phyloP scores from a whole-genome alignment of 2,113 vertebrate genomes.

The Peromyscus leucopus region DNA sequence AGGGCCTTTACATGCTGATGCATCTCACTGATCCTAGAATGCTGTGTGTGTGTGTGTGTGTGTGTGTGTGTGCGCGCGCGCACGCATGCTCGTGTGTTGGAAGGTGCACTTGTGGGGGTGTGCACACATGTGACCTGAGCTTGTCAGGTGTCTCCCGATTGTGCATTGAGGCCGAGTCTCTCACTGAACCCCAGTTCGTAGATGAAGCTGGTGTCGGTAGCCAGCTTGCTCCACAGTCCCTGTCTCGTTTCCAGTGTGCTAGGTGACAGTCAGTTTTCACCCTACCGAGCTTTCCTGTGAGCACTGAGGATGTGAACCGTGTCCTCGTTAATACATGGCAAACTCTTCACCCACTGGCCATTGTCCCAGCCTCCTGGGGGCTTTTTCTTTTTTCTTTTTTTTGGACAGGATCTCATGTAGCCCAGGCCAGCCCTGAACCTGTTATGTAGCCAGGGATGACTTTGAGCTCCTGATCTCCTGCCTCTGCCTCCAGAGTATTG shows the following conservation, averaged over 20 bases:
- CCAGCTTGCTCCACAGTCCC: neutral
- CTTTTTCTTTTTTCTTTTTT: neutral
- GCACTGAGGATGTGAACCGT: neutral
- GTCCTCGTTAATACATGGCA: too few relatives aligned
- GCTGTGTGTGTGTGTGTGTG: neutral
- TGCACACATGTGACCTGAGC: neutral
- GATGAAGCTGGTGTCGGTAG: neutral
- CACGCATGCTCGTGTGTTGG: too few relatives aligned
- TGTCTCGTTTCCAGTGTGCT: neutral
- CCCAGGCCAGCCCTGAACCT: neutral
- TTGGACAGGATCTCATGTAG: neutral
- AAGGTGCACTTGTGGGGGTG: too few relatives aligned
- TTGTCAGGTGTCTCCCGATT: neutral
- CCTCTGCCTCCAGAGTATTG: neutral
- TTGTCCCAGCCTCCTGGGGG: neutral
- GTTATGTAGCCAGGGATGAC: neutral
- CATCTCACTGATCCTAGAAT: neutral
- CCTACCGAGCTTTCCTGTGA: too few relatives aligned
- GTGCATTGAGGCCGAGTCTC: neutral
- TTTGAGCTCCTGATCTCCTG: neutral
- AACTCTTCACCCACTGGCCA: neutral
- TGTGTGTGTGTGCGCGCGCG: too few relatives aligned
- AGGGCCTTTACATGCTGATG: neutral
- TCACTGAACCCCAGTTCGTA: neutral
- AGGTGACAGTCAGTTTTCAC: neutral